A percentile compares a stretch with the other conserved stretches of the same genome.
Conservation (phyloP, 2,888 invertebrate genomes). For the Loripinus fragilis region DNA sequence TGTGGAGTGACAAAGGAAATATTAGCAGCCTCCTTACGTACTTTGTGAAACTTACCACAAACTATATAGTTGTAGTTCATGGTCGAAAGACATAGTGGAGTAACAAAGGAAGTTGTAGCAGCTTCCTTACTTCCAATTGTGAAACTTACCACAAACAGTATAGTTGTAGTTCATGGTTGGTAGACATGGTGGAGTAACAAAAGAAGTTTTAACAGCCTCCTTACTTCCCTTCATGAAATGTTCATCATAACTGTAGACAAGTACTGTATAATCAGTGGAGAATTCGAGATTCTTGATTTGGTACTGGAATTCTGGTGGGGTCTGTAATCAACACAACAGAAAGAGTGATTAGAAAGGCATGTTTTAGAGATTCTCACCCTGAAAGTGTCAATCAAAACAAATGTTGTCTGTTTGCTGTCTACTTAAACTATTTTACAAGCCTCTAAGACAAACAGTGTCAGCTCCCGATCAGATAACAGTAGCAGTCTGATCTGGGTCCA, state of each 20-base stretch:
- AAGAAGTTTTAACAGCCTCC: constrained; percentile 10
- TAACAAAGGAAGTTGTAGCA: constrained; percentile 24
- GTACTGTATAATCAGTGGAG: constrained; percentile 37
- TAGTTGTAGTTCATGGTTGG: constrained; percentile 39
- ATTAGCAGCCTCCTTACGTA: constrained; percentile 21
- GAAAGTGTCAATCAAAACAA: too few species aligned
- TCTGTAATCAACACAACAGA: too few species aligned
- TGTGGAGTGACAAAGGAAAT: constrained; percentile 36
- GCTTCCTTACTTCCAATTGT: constrained; percentile 26
- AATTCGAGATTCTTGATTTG: constrained; percentile 28
- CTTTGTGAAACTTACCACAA: constrained; percentile 52
- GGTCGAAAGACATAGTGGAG: constrained; percentile 36
- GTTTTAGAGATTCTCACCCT: too few species aligned
- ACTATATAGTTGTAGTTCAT: constrained; percentile 41
- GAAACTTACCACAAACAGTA: constrained; percentile 48
- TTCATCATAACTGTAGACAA: constrained; percentile 41
- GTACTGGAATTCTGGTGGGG: constrained; percentile 34
- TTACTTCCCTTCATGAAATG: constrained; percentile 30
- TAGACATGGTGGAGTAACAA: constrained; percentile 42
- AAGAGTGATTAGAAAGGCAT: not conserved
- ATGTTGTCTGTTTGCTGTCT: too few species aligned
- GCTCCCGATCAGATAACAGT: too few species aligned
- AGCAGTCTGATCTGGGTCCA: too few species aligned
- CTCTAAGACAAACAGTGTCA: too few species aligned
- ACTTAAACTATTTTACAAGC: too few species aligned